Percentiles rank a stretch among this genome's conserved stretches.
Conservation (phyloP, 30 jellyfish, hydroid and myxozoan species). For the Aurelia aurita region DNA sequence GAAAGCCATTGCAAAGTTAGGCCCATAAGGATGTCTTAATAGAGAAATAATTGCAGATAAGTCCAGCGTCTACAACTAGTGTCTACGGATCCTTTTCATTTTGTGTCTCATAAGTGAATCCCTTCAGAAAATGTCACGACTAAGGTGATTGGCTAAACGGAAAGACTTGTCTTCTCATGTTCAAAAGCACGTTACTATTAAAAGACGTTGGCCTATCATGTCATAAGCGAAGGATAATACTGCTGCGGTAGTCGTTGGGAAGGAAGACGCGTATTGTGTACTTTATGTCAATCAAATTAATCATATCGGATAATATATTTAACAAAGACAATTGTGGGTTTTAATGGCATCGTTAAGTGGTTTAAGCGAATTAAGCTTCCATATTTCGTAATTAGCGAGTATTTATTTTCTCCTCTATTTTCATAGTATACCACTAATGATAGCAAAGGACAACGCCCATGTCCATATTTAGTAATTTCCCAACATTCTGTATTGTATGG, state of each 20-base stretch:
- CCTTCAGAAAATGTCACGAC: conserved; percentile 6
- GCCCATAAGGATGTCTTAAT: conserved; percentile 34
- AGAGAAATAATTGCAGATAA: not conserved
- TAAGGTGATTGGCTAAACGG: conserved; percentile 41
- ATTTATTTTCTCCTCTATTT: not conserved
- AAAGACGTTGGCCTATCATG: not conserved
- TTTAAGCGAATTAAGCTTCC: conserved; percentile 26
- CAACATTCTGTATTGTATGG: no score
- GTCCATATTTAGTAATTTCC: no score
- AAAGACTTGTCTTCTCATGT: conserved; percentile 24
- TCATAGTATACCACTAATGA: not conserved
- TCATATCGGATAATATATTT: conserved; percentile 21
- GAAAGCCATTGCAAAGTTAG: conserved; percentile 15
- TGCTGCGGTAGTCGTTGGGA: not conserved
- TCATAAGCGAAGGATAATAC: not conserved
- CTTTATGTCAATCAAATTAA: conserved; percentile 15
- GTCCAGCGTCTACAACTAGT: not conserved
- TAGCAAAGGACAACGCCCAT: not conserved
- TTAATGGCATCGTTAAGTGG: conserved; percentile 48
- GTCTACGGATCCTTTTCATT: not conserved
- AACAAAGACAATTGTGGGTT: conserved; percentile 39
- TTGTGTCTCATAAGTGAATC: conserved; percentile 12
- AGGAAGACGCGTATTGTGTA: conserved; percentile 15
- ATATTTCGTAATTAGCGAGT: conserved; percentile 18
- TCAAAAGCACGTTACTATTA: not conserved